Conservation (phyloP, 2,888 invertebrate species). For the Meteorus cinctellus region DNA sequence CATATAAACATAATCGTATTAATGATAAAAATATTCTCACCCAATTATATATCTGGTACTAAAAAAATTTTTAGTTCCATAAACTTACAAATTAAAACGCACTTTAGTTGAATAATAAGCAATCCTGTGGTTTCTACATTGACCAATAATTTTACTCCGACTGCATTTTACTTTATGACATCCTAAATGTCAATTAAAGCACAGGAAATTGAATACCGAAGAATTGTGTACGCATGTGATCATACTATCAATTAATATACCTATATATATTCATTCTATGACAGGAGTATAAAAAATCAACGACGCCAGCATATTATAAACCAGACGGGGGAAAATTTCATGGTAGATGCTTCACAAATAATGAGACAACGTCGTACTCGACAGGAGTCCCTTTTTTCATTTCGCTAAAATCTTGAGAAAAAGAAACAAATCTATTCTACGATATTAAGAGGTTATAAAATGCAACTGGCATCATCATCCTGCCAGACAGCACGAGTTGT, state of each 20-base stretch:
- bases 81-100: no score
- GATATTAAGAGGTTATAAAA: constrained; percentile 12
- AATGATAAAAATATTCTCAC: no score
- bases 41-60: no score
- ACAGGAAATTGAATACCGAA: not conserved
- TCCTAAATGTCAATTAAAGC: no score
- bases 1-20: no score
- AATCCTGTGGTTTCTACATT: no score
- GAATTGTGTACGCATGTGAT: not conserved
- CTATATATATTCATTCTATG: not conserved
- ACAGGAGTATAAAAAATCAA: not conserved
- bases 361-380: constrained; percentile 15
- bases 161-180: no score
- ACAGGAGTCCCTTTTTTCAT: constrained; percentile 54
- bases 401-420: constrained; percentile 54
- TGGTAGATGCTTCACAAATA: constrained; percentile 10
- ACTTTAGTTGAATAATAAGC: no score
- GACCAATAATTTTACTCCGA: no score
- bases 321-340: constrained; percentile 1
- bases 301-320: not conserved
- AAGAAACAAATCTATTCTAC: not conserved
- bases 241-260: not conserved
- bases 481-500: constrained; percentile 30
- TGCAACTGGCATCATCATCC: constrained; percentile 6
- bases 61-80: no score